Evolutionary conservation across 2,113 vertebrate species (phyloP).

Genomic region (Chloroceryle aenea): DNA sequence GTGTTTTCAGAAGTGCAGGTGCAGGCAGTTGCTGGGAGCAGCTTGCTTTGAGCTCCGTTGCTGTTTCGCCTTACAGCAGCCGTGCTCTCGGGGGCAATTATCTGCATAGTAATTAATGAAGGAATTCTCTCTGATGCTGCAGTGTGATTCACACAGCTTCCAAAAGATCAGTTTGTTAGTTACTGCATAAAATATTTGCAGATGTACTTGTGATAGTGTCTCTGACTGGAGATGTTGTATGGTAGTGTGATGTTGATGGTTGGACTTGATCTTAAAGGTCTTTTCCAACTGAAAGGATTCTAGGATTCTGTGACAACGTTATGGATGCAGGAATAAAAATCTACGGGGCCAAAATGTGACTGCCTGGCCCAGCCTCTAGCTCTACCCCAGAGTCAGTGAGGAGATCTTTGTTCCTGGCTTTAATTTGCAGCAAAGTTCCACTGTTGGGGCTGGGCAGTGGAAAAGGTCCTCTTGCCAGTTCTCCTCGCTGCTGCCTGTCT

Average conservation of each 20-base stretch:
- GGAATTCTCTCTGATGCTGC: slow-evolving; percentile 14
- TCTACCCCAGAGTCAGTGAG: not conserved
- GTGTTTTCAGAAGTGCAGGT: slow-evolving; percentile 2
- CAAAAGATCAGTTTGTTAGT: not conserved
- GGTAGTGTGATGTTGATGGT: too few species aligned
- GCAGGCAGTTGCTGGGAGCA: not conserved
- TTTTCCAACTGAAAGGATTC: too few species aligned
- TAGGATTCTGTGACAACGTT: not conserved
- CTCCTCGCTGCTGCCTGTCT: not conserved
- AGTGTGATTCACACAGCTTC: not conserved
- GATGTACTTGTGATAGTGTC: slow-evolving; percentile 15
- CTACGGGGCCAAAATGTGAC: not conserved
- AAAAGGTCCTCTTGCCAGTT: not conserved
- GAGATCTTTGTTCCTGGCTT: not conserved
- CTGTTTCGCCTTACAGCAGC: not conserved
- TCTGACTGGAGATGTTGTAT: not conserved
- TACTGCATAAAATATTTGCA: slow-evolving; percentile 26
- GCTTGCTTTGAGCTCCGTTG: not conserved
- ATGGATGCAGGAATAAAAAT: not conserved
- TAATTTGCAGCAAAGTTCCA: not conserved
- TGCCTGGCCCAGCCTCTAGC: not conserved
- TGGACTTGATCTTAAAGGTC: too few species aligned
- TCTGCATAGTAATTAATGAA: not conserved
- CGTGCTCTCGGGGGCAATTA: not conserved
- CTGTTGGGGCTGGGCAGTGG: rapidly evolving